Evolutionary conservation across 2,888 invertebrate genomes (phyloP), one percentile per base, ranked within the genome.

Genomic region (Caenorhabditis sp.): DNA sequence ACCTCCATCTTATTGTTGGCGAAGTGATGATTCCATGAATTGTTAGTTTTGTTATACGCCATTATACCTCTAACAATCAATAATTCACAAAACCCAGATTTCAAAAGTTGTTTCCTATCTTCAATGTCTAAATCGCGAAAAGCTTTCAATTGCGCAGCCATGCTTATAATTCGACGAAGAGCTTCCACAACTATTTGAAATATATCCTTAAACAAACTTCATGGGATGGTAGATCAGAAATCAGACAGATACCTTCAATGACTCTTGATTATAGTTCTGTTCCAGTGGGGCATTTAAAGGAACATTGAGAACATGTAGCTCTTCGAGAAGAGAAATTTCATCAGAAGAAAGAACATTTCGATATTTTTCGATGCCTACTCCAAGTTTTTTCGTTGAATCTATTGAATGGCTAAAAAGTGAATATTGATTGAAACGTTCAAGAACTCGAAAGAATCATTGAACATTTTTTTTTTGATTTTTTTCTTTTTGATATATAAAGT

Each of bases 81-180:
- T 92, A 97, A 93, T 89, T 97, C 97, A 59, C 95, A 95, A 87
- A 95, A 95, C 0, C 96, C 95, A 0, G 95, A 95, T 88, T 95
- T 95, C 10, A 95, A 89, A 14, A 95, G 89, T 23, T 92, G 92
- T 63, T 94, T 92, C 90, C 97, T 96, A 89, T 97, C 96, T 83
- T 94, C 94, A 86, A 95, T 94, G 87, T 94, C 94, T 92, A 97
- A 93, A 85, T 93, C 93, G 88, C 93, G 93, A 89, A 97, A 97
- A 1, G 94, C 93, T 86, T 88, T 89, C 59, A 92, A 88, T 76
- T 90, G 89, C 81, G 91, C 91, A 14, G 91, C 90, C 90, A 91
- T 91, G 84, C 90, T 90, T 68, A 92, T 91, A 27, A 91, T 88
- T 63, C 96, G 91, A 73, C 95, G 90, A 78, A 97, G 95, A 3